phyloP scores from a whole-genome alignment of 2,797 vertebrate species.

The Platyrinchus mystaceus region DNA sequence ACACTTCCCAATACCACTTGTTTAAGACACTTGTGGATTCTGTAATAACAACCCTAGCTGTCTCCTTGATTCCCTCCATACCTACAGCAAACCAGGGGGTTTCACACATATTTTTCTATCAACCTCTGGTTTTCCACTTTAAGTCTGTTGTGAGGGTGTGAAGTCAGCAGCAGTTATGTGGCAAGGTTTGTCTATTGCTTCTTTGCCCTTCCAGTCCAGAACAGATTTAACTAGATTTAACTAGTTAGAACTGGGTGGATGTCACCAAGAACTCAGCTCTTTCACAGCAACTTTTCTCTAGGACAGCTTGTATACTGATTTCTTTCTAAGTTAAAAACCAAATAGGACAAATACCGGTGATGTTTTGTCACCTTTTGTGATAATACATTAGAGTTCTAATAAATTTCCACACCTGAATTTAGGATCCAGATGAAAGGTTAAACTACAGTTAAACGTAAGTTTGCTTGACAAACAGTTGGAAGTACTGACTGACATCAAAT shows the following conservation, averaged over 20 bases:
- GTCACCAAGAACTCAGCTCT: not conserved
- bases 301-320: not conserved
- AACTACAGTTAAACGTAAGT: not conserved
- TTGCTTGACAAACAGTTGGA: not conserved
- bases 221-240: not conserved
- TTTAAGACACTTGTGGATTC: not conserved
- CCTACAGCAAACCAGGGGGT: rapidly evolving
- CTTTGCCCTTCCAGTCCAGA: not conserved
- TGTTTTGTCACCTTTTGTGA: not conserved
- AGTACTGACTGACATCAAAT: not conserved
- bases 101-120: not conserved
- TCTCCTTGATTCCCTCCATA: not conserved
- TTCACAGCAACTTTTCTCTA: rapidly evolving
- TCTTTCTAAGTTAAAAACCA: not conserved
- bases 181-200: not conserved
- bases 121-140: not conserved
- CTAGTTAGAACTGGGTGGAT: not conserved
- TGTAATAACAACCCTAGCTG: not conserved
- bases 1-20: not conserved
- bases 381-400: not conserved
- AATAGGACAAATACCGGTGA: not conserved
- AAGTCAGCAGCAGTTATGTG: not conserved
- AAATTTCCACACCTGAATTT: not conserved
- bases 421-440: not conserved
- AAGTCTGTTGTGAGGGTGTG: not conserved